A percentile compares a stretch with the other conserved stretches of the same genome.
Conservation (phyloP, 2,113 vertebrate genomes). For the Tympanuchus pallidicinctus region DNA sequence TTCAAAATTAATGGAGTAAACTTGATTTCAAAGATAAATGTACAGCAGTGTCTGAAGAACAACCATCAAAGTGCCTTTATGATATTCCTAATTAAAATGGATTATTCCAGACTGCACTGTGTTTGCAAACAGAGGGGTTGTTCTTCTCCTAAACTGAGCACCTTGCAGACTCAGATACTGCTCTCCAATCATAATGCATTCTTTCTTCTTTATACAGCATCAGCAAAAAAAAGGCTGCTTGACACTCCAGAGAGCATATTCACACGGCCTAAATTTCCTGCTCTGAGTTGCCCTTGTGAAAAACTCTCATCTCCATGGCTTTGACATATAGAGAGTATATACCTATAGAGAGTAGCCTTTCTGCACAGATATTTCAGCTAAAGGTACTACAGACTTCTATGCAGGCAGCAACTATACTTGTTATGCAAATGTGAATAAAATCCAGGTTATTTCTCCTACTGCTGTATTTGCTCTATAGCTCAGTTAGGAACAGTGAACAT, state of each 20-base stretch:
- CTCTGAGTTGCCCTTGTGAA: background rate
- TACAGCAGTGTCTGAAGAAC: background rate
- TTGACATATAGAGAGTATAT: background rate
- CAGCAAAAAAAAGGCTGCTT: background rate
- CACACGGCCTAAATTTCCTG: background rate
- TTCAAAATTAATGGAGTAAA: background rate
- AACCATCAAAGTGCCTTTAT: background rate
- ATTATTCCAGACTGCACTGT: background rate
- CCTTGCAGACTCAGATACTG: background rate
- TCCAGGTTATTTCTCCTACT: background rate
- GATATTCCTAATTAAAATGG: background rate
- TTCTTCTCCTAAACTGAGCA: background rate
- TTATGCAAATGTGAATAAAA: constrained; percentile 20
- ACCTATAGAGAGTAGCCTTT: background rate
- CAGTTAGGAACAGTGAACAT: background rate
- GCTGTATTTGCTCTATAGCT: background rate
- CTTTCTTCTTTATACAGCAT: background rate
- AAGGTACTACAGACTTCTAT: background rate
- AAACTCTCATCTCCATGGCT: background rate
- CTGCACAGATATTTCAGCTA: background rate
- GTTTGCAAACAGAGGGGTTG: background rate
- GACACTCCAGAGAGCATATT: background rate
- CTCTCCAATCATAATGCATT: background rate
- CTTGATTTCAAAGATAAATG: background rate
- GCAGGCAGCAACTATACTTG: background rate